A percentile compares a stretch with the other conserved stretches of the same genome.
Conservation (phyloP, 2,888 invertebrate genomes). For the Thera obeliscata region DNA sequence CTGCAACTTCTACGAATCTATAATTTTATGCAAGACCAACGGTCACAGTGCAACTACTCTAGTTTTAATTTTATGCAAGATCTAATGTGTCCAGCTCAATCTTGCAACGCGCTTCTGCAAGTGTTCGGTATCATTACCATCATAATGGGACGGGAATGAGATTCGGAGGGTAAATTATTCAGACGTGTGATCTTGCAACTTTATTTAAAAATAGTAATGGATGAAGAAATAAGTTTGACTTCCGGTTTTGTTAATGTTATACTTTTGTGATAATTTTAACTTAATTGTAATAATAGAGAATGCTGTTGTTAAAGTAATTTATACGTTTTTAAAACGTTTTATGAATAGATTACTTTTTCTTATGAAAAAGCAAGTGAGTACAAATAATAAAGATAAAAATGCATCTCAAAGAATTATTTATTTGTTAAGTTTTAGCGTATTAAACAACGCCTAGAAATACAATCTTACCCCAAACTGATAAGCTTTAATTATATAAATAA, state of each 20-base stretch:
- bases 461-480: too few species aligned
- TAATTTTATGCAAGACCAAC: constrained; percentile 46
- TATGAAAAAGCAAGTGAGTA: background rate
- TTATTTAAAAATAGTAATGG: constrained; percentile 7
- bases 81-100: constrained; percentile 67
- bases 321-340: background rate
- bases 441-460: too few species aligned
- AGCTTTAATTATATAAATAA: too few species aligned
- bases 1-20: constrained; percentile 15
- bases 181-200: constrained; percentile 36
- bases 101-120: constrained; percentile 64
- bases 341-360: background rate
- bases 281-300: background rate
- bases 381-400: too few species aligned
- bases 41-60: constrained; percentile 53
- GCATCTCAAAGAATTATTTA: too few species aligned
- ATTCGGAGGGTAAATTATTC: constrained; percentile 52
- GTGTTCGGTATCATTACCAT: constrained; percentile 62
- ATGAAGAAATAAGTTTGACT: constrained; percentile 16
- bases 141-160: constrained; percentile 54
- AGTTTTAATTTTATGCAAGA: constrained; percentile 73
- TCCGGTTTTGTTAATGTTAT: constrained; percentile 26
- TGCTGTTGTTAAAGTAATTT: background rate
- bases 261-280: background rate
- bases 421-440: too few species aligned